phyloP scores from a whole-genome alignment of 2,797 vertebrate genomes.

The Bovichtus diacanthus region DNA sequence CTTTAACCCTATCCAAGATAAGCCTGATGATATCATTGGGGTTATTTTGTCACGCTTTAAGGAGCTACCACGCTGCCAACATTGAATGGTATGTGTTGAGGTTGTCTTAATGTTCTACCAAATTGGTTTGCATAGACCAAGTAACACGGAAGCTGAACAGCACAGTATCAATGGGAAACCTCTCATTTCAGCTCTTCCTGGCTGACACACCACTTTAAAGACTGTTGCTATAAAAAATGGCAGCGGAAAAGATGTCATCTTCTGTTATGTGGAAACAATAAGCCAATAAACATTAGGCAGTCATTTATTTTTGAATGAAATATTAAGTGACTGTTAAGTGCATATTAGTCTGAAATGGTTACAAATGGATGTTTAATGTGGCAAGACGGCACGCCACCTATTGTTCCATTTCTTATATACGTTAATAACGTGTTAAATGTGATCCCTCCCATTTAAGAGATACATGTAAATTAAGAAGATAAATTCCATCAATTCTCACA shows the following conservation, averaged over 20 bases:
- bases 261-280: conserved; percentile 58
- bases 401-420: conserved; percentile 9
- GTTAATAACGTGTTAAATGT: conserved; percentile 33
- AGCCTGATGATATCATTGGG: not conserved
- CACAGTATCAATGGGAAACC: not conserved
- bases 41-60: not conserved
- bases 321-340: conserved; percentile 29
- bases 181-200: not conserved
- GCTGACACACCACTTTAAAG: conserved; percentile 5
- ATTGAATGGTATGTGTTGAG: not conserved
- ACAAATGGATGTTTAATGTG: conserved; percentile 67
- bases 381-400: conserved; percentile 17
- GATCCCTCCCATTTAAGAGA: conserved; percentile 14
- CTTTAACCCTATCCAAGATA: not conserved
- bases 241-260: conserved; percentile 31
- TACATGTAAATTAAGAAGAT: conserved; percentile 17
- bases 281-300: conserved; percentile 53
- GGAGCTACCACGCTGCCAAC: not conserved
- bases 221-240: not conserved
- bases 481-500: conserved; percentile 1
- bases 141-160: not conserved
- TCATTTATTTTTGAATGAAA: conserved; percentile 52
- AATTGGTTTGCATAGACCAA: not conserved
- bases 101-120: not conserved
- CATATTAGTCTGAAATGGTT: conserved; percentile 30